phyloP scores from a whole-genome alignment of 53 echinoderm and acorn worm species.

The Astropecten irregularis region DNA sequence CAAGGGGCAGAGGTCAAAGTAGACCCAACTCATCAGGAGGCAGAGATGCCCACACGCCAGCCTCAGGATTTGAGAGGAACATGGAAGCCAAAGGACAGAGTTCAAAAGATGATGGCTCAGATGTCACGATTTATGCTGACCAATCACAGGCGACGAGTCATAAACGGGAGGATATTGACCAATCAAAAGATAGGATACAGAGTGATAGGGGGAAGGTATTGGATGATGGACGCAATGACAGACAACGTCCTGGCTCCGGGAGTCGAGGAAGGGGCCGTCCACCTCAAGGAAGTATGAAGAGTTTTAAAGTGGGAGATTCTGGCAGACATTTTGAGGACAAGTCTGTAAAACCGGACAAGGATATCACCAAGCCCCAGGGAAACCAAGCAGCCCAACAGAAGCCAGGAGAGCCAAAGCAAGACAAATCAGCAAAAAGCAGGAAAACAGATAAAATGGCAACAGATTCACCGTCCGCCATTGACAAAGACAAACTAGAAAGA shows the following conservation, averaged over 20 bases:
- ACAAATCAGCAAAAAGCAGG: no score
- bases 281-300: neutral
- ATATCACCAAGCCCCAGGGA: neutral
- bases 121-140: no score
- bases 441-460: no score
- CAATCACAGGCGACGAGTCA: constrained; percentile 3
- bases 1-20: constrained; percentile 17
- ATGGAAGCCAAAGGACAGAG: neutral
- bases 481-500: no score
- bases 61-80: neutral
- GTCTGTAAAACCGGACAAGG: neutral
- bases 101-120: constrained; percentile 1
- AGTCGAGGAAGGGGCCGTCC: neutral
- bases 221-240: neutral
- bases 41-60: neutral
- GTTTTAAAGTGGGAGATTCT: neutral
- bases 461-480: no score
- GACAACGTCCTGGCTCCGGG: neutral
- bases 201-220: neutral
- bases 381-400: no score
- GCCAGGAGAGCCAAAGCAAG: no score
- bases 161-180: neutral
- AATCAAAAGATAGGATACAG: constrained; percentile 4
- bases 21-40: neutral
- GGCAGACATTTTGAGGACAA: neutral